phyloP scores from a whole-genome alignment of 2,113 vertebrate species.

The Smithornis capensis region DNA sequence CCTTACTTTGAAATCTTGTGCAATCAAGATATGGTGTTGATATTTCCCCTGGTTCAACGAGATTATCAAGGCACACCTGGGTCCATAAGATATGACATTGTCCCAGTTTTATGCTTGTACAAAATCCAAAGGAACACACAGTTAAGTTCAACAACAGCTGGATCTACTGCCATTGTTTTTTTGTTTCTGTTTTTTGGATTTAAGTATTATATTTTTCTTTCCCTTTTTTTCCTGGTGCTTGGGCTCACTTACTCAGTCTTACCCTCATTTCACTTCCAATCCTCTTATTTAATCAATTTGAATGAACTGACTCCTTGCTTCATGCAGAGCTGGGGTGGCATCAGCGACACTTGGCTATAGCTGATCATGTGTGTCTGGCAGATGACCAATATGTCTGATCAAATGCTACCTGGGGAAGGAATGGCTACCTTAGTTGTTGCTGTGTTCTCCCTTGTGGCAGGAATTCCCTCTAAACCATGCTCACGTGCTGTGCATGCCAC shows the following conservation, averaged over 20 bases:
- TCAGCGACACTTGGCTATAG: background rate
- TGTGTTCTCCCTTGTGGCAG: background rate
- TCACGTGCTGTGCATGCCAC: rapidly evolving
- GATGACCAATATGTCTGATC: background rate
- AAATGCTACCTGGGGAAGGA: background rate
- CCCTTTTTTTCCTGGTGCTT: background rate
- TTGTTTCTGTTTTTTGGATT: background rate
- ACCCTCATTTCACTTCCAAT: background rate
- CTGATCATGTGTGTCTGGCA: rapidly evolving
- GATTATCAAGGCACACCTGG: background rate
- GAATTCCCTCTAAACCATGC: background rate
- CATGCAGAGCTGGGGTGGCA: background rate
- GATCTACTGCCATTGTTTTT: background rate
- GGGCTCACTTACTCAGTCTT: rapidly evolving
- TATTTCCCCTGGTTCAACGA: background rate
- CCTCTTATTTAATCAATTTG: background rate
- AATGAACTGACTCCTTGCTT: background rate
- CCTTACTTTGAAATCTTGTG: background rate
- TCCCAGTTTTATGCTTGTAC: background rate
- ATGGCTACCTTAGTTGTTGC: background rate
- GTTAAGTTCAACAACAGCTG: background rate
- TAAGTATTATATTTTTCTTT: background rate
- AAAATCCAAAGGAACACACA: background rate
- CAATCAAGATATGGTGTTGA: background rate
- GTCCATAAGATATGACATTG: background rate